Percentiles rank a stretch among this genome's conserved stretches.
These are phyloP conservation scores for Seira musarum DNA, from an alignment of 2,888 invertebrate genomes.

Conservation along the genomic window DNA sequence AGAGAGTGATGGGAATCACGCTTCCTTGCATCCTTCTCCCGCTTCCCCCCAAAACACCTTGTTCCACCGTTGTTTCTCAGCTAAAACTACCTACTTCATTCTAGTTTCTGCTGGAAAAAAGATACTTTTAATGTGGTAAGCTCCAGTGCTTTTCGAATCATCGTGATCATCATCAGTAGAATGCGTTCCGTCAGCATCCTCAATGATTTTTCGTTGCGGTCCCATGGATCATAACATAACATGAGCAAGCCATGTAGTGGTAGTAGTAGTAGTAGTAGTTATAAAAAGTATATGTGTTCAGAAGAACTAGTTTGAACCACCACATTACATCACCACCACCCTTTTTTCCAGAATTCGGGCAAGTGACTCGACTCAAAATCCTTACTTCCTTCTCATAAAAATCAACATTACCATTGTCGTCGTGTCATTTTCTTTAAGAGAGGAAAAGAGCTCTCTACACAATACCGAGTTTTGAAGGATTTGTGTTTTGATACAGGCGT, in stretches of 20 bases:
- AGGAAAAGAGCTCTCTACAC: slow-evolving; percentile 34
- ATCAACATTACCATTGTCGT: slow-evolving; percentile 44
- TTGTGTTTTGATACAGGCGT: too few relatives aligned
- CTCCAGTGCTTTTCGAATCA: slow-evolving; percentile 35
- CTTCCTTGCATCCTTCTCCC: slow-evolving; percentile 59
- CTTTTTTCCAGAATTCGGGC: slow-evolving; percentile 36
- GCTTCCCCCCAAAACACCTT: neutral
- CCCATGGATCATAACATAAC: slow-evolving; percentile 9
- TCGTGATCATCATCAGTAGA: slow-evolving; percentile 29
- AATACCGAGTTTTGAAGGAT: too few relatives aligned
- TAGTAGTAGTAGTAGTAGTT: neutral
- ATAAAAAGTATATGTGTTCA: neutral
- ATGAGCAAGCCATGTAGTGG: slow-evolving; percentile 8
- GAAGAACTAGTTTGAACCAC: neutral
- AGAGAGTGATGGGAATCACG: slow-evolving; percentile 63
- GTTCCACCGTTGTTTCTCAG: slow-evolving; percentile 10
- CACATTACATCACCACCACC: neutral
- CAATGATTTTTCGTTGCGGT: slow-evolving; percentile 54
- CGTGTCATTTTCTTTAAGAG: slow-evolving; percentile 32
- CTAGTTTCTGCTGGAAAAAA: neutral
- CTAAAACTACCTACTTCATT: neutral
- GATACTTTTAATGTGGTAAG: slow-evolving; percentile 38
- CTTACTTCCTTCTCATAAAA: slow-evolving; percentile 58
- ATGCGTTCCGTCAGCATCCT: slow-evolving; percentile 48
- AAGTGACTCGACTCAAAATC: slow-evolving; percentile 52